Evolutionary conservation across 2,113 vertebrate species (phyloP).

Genomic region (Mixornis gularis): DNA sequence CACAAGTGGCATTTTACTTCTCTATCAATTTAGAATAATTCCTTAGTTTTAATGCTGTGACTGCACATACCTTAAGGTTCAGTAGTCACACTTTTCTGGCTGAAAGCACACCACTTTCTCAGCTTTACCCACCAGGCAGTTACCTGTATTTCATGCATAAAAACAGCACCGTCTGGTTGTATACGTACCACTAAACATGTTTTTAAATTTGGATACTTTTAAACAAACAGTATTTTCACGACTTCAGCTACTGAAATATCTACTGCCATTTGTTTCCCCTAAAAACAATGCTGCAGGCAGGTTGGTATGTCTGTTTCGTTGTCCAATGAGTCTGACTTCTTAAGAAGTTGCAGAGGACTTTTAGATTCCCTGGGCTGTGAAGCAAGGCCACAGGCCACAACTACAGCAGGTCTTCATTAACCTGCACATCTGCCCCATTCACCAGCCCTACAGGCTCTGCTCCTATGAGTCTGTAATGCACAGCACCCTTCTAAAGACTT

Average conservation of each 20-base stretch:
- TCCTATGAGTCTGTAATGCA: neutral
- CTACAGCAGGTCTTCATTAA: neutral
- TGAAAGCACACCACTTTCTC: neutral
- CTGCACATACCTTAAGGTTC: neutral
- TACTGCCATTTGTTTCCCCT: neutral
- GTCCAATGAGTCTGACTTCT: neutral
- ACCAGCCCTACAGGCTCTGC: neutral
- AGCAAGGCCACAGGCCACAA: neutral
- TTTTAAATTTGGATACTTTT: neutral
- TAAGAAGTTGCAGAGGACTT: neutral
- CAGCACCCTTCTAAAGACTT: neutral
- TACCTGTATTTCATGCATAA: neutral
- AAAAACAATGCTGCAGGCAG: neutral
- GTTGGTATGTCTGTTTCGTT: rapidly evolving
- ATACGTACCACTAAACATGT: neutral
- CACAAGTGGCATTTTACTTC: neutral
- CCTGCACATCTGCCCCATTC: neutral
- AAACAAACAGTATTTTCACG: neutral
- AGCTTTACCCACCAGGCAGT: neutral
- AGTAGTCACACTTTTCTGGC: neutral
- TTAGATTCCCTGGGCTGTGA: neutral
- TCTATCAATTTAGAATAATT: neutral
- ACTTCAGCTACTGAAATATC: neutral
- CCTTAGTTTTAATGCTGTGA: neutral
- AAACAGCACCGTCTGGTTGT: neutral